Percentiles rank a stretch among this genome's conserved stretches.
Evolutionary conservation across 2,888 invertebrate species (phyloP).

Genomic region (Scotopteryx bipunctaria): DNA sequence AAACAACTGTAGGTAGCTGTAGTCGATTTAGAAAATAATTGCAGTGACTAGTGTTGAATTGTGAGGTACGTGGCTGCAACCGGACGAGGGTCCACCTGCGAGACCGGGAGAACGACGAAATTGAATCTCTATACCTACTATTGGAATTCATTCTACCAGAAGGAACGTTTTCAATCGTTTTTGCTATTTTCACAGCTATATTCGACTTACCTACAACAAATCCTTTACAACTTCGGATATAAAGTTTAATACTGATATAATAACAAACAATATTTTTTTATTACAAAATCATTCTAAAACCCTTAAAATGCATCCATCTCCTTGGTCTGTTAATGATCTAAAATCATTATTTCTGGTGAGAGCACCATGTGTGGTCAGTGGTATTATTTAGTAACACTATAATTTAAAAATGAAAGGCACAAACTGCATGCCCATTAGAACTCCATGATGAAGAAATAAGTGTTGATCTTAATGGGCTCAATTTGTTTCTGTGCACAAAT

Average conservation of each 20-base stretch:
- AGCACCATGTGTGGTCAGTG: slow-evolving; percentile 7
- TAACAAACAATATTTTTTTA: no score
- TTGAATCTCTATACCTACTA: slow-evolving; percentile 37
- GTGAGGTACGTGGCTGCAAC: slow-evolving; percentile 20
- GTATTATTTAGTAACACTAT: neutral
- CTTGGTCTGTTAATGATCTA: neutral
- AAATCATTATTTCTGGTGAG: neutral
- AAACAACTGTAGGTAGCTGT: no score
- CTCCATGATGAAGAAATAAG: slow-evolving; percentile 22
- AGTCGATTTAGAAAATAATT: slow-evolving; percentile 3
- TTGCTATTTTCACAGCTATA: no score
- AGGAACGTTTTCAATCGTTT: no score
- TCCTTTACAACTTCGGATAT: no score
- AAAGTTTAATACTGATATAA: no score
- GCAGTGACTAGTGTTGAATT: neutral
- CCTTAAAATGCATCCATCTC: no score
- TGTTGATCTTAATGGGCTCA: slow-evolving; percentile 14
- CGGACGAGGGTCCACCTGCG: slow-evolving; percentile 19
- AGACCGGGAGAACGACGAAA: slow-evolving; percentile 53
- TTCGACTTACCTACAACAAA: no score
- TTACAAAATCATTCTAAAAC: no score
- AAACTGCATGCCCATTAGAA: slow-evolving; percentile 11
- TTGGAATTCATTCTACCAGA: slow-evolving; percentile 14
- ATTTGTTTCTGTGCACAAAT: slow-evolving; percentile 18
- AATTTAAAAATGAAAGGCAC: slow-evolving; percentile 12